Base-by-base conservation (phyloP, 2,888 invertebrate species). In the Hypena proboscidalis region DNA sequence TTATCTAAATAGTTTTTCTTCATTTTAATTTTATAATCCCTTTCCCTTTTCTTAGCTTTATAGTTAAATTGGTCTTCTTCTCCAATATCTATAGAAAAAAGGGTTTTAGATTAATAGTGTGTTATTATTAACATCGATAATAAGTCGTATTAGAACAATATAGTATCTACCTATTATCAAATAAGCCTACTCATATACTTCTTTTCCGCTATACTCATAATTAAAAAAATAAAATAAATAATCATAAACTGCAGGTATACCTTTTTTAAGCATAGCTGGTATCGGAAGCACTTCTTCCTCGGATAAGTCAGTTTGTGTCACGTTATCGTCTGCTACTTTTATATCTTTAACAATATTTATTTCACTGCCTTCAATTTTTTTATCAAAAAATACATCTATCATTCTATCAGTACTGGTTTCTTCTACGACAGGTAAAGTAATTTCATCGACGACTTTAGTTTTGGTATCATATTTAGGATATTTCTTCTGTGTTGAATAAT, bases 401-500 rank as follows among this genome's bases (percentile, higher is more conserved):
- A n/a, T n/a, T n/a, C n/a, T n/a, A n/a, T n/a, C n/a, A n/a, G n/a
- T n/a, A n/a, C n/a, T n/a, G n/a, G n/a, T n/a, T n/a, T n/a, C n/a
- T n/a, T n/a, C n/a, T n/a, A n/a, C n/a, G n/a, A n/a, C n/a, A n/a
- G n/a, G n/a, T n/a, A n/a, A n/a, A n/a, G n/a, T 43, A 1, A 37
- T 8, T n/a, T 54, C 27, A n/a, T 46, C 22, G 8, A 42, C 30
- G 0, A 13, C 27, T 8, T 35, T 25, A 4, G 32, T 11, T 4
- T 14, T 8, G 17, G 31, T 46, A 14, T 31, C 21, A 32, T 58
- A 38, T 25, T 58, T 50, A 2, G 9, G 30, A 13, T 51, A 59
- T 4, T 54, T 43, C 19, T 25, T 45, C 15, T 61, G 62, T 8
- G 47, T 45, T 33, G 42, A 17, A 32, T 59, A 60, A 25, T 54